Evolutionary conservation across 1,140 invertebrate species (phyloP), one percentile per base, ranked within the genome.

Genomic region (Lepidurus couesii): DNA sequence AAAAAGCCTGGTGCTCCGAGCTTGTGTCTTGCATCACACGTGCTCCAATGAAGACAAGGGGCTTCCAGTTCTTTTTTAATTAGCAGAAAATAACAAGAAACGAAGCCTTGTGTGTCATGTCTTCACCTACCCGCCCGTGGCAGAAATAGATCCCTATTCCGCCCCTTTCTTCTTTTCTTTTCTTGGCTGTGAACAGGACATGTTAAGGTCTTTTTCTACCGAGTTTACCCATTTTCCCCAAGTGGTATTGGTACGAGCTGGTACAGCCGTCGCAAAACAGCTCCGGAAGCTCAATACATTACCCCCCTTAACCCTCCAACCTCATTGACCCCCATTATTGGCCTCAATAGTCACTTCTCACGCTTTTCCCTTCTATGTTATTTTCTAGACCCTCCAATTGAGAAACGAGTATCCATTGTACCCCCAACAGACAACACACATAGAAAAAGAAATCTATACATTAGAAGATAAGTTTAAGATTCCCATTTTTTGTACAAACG

Each of bases 81-180:
- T 65, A 65, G 53, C 53, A 65, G n/a, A 65, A 16, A 65, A 65
- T 65, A 65, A 65, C 53, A 65, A 65, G 53, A 65, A 65, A 65
- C 53, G 53, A 65, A 65, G n/a, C 53, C 53, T 65, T 21, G 21
- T 65, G 53, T 65, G 53, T 65, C 6, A 1, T 65, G 53, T 65
- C 53, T 65, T 65, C 53, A 21, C 53, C 53, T 10, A 4, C 13
- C 47, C 47, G 47, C 53, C 53, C 16, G 16, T 65, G 53, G 53
- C 53, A 21, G 53, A 65, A 65, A 65, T 65, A 65, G 53, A 65
- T 65, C 53, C 21, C 53, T 4, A n/a, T 21, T n/a, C 21, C 53
- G 16, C 53, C 53, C 21, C 53, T n/a, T 65, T n/a, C 16, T 21
- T n/a, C 53, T 7, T 65, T 10, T 13, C 53, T 65, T 21, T 16